Evolutionary conservation across 2,888 invertebrate species (phyloP).

Genomic region (Eledone cirrhosa): DNA sequence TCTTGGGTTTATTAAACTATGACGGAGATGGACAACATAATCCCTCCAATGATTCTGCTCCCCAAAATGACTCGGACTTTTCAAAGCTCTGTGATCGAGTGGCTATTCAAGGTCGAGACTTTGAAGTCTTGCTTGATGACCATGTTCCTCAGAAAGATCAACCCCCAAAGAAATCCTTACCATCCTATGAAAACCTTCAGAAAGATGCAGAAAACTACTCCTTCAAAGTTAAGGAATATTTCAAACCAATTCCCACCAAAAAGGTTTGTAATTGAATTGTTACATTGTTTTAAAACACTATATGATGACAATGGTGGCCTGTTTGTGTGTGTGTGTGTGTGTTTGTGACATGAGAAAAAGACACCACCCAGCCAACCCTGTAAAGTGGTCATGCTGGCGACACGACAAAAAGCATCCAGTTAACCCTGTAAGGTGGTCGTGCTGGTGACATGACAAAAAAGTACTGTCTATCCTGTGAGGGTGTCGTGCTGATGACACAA

Average conservation of each 20-base stretch:
- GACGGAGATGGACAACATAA: background rate
- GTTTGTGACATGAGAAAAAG: too few species aligned
- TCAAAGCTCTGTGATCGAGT: slow-evolving; percentile 16
- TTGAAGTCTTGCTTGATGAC: background rate
- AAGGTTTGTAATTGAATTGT: background rate
- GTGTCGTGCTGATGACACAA: too few species aligned
- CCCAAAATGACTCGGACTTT: background rate
- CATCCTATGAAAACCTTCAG: slow-evolving; percentile 8
- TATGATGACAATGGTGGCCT: too few species aligned
- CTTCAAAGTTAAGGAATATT: slow-evolving; percentile 20
- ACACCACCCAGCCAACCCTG: too few species aligned
- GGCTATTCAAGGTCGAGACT: background rate
- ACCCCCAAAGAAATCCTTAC: background rate
- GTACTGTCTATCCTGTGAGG: too few species aligned
- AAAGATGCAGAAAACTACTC: background rate
- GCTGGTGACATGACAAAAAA: too few species aligned
- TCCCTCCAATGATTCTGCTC: background rate
- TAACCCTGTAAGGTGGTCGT: too few species aligned
- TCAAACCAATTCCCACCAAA: background rate
- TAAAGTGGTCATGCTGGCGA: too few species aligned
- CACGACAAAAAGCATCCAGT: too few species aligned
- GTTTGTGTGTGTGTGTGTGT: too few species aligned
- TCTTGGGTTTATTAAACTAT: background rate
- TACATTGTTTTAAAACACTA: background rate
- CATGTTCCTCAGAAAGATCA: background rate